Base-by-base conservation (phyloP, 2,888 invertebrate genomes). In the Amitus sp. region DNA sequence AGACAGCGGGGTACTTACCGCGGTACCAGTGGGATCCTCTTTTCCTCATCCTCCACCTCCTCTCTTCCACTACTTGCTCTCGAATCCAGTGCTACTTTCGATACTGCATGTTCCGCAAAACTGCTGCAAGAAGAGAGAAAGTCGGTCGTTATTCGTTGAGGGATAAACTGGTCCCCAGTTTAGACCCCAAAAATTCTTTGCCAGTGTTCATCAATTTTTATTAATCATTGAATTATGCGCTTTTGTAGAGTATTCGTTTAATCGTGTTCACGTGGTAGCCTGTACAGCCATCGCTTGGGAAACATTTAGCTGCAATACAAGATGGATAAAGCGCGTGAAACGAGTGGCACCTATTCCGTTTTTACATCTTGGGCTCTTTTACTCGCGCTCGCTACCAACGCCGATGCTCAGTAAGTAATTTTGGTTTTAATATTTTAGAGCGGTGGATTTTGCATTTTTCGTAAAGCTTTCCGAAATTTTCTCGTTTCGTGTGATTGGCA, bases 91-190 rank as follows among this genome's bases (percentile, higher is more conserved):
- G 60, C 66, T 66, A 63, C 65, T 60, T 68, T 69, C 73, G 73
- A 76, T 78, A 79, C 75, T 77, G 80, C 80, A 78, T 74, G 73
- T 78, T 79, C 73, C 73, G 77, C 79, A 78, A 77, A 80, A 76
- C 79, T 77, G 73, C 74, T 68, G 73, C 74, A 70, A 74, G 71
- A 76, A 77, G 75, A 71, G 74, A 70, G 10, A 30, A 30, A 74
- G 74, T 74, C 71, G 69, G 70, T 74, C 74, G 70, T 72, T 69
- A 75, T 71, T 70, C 71, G 67, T 67, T 66, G 65, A 46, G 56
- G 66, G 54, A 61, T 59, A 56, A 56, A 48, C 50, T n/a, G n/a
- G n/a, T n/a, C n/a, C n/a, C n/a, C n/a, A n/a, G n/a, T n/a, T n/a
- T n/a, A n/a, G n/a, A n/a, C n/a, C n/a, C n/a, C n/a, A n/a, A n/a